phyloP scores from a whole-genome alignment of 2,888 invertebrate genomes.

The Neuroscelio doddi region DNA sequence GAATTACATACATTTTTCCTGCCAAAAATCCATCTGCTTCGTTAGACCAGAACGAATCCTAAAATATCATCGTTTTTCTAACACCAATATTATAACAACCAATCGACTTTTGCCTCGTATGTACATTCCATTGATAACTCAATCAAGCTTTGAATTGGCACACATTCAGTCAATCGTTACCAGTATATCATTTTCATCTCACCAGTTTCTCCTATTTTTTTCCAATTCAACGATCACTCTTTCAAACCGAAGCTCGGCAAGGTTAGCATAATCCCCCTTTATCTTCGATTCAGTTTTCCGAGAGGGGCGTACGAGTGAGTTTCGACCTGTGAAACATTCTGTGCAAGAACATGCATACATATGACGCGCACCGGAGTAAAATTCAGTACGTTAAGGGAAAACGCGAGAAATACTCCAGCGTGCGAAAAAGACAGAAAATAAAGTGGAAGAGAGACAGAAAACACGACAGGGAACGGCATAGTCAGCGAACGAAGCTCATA shows the following conservation, averaged over 20 bases:
- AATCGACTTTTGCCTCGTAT: too few relatives aligned
- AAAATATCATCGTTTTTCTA: too few relatives aligned
- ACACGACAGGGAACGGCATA: too few relatives aligned
- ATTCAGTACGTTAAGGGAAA: conserved; percentile 45
- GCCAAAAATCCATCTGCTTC: too few relatives aligned
- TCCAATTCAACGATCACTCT: conserved; percentile 18
- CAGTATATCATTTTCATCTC: conserved; percentile 13
- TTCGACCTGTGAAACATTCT: conserved; percentile 24
- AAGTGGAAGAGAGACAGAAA: conserved; percentile 37
- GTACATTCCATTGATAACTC: too few relatives aligned
- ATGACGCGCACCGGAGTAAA: conserved; percentile 41
- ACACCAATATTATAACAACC: too few relatives aligned
- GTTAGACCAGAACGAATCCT: too few relatives aligned
- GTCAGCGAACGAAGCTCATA: conserved; percentile 68
- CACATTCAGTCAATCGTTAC: too few relatives aligned
- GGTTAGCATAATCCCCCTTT: conserved; percentile 33
- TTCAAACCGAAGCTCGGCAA: conserved; percentile 6
- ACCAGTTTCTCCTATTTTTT: conserved; percentile 2
- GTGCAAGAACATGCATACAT: conserved; percentile 35
- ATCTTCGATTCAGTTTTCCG: conserved; percentile 41
- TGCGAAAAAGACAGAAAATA: conserved; percentile 44
- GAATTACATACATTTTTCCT: too few relatives aligned
- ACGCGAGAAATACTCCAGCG: conserved; percentile 43
- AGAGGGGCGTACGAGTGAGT: conserved; percentile 11
- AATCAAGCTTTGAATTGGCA: too few relatives aligned